Conservation (phyloP, 2,797 vertebrate species). For the Gambelia wislizenii region DNA sequence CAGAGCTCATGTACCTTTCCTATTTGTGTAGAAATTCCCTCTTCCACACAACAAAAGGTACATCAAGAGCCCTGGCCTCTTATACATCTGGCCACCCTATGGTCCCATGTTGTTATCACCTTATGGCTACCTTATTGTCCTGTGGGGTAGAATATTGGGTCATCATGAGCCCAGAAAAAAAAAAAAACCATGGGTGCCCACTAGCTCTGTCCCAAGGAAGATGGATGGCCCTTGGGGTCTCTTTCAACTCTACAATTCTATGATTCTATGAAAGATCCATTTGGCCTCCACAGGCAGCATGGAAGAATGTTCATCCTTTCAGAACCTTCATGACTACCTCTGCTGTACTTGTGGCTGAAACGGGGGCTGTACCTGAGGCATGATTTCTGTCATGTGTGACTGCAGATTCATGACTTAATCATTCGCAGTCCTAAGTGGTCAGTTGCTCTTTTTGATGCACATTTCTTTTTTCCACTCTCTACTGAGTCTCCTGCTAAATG, state of each 20-base stretch:
- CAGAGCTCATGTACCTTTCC: not conserved
- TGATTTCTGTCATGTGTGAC: not conserved
- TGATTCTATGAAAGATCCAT: not conserved
- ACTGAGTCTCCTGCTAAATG: not conserved
- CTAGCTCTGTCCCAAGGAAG: not conserved
- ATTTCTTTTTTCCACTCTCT: not conserved
- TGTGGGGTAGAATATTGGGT: too few species aligned
- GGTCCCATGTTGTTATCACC: not conserved
- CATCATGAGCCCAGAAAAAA: not conserved
- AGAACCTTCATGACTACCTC: not conserved
- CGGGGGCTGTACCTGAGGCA: not conserved
- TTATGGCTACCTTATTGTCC: too few species aligned
- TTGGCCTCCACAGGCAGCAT: too few species aligned
- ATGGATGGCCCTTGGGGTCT: too few species aligned
- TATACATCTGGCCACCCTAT: not conserved
- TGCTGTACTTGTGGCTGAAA: not conserved
- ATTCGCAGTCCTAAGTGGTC: not conserved
- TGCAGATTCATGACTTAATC: not conserved
- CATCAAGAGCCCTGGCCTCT: not conserved
- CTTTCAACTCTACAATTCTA: too few species aligned
- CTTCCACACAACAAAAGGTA: not conserved
- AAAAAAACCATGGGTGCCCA: too few species aligned
- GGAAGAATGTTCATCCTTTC: not conserved
- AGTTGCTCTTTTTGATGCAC: not conserved
- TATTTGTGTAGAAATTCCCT: not conserved